phyloP scores from a whole-genome alignment of 1,140 invertebrate genomes.

The Harpegnathos saltator region DNA sequence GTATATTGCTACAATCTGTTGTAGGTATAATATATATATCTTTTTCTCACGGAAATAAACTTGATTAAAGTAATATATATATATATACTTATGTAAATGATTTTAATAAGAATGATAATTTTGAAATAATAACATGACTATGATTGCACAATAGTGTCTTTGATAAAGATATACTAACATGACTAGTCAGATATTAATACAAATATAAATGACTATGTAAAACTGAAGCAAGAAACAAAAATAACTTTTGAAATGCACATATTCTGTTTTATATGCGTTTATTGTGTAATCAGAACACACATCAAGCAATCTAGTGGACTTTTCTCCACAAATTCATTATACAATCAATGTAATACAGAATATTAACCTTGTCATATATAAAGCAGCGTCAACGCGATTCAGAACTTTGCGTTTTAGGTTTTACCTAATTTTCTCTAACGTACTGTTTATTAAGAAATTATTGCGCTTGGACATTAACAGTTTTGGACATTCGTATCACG shows the following conservation, averaged over 20 bases:
- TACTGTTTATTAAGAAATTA: slow-evolving; percentile 58
- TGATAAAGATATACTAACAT: not conserved
- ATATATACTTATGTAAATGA: too few relatives aligned
- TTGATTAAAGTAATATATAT: too few relatives aligned
- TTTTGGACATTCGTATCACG: slow-evolving; percentile 25
- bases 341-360: slow-evolving; percentile 56
- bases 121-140: not conserved
- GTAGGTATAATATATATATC: too few relatives aligned
- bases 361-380: slow-evolving; percentile 54
- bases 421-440: not conserved
- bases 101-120: not conserved
- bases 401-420: not conserved
- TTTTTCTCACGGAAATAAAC: too few relatives aligned
- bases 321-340: slow-evolving; percentile 48
- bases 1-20: too few relatives aligned
- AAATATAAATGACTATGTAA: not conserved
- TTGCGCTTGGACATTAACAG: slow-evolving; percentile 64
- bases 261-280: slow-evolving; percentile 50
- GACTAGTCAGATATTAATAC: not conserved
- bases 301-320: slow-evolving; percentile 51
- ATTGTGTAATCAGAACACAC: slow-evolving; percentile 67
- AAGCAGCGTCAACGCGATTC: slow-evolving; percentile 42
- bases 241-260: not conserved
- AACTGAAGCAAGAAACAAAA: not conserved
- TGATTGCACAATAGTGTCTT: not conserved